Base-by-base conservation (phyloP, 2,888 invertebrate species). In the Agelastica alni region DNA sequence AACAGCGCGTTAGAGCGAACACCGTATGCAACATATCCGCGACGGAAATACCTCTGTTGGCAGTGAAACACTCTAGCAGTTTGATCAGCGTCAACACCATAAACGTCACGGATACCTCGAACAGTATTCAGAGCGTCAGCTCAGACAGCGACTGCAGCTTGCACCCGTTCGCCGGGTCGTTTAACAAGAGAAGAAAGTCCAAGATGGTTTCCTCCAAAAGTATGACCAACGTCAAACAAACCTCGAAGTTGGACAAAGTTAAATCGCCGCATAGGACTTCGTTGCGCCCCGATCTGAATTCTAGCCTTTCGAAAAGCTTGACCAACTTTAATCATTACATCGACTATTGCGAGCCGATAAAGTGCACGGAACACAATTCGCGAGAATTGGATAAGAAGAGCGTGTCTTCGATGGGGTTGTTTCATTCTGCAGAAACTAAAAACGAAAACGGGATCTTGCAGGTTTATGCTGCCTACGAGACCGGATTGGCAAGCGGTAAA, bases 381-480 rank as follows among this genome's bases (percentile, higher is more conserved):
- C 6, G 55, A 53, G 12, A 67, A 13, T 59, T 64, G 4, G 48
- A 47, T 13, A 18, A 28, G 9, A 47, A 47, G 14, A 47, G 26
- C 10, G 10, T 18, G 1, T 37, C 37, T 16, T 39, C 47, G 5
- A 42, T 42, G 4, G 48, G 56, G 1, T 61, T 63, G 10, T 58
- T 54, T 4, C 56, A 61, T 17, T 66, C 68, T 37, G 64, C 69
- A 2, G 70, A 67, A 37, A 65, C 69, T 37, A 74, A 74, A 59
- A 73, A 75, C 7, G 66, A 69, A 42, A 65, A 62, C 31, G 77
- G 75, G 7, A 77, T 77, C 54, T 57, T 77, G 26, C 86, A 96
- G 81, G 95, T 98, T 4, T 96, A 90, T 72, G 96, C 96, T 4
- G 96, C 97, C 0, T 98, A 97, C 75, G 93, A 96, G 64, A 96